These are phyloP conservation scores for Hystrix brachyura DNA, from an alignment of 2,113 vertebrate species.

Conservation along the genomic window DNA sequence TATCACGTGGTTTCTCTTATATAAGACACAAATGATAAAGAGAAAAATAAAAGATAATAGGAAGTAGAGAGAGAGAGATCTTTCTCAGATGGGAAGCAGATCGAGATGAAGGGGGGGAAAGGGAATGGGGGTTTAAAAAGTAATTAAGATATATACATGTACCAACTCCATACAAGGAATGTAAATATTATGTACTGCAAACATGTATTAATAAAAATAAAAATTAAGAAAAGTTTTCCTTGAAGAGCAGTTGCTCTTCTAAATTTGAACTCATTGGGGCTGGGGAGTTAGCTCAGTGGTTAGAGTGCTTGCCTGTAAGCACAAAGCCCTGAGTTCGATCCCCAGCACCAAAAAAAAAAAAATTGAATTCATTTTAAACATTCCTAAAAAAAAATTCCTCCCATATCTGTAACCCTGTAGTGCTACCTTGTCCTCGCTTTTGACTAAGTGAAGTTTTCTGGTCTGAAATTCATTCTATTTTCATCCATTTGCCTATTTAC, in stretches of 20 bases:
- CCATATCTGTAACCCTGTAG: not conserved
- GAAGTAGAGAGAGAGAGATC: not conserved
- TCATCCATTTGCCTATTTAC: not conserved
- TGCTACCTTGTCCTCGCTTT: not conserved
- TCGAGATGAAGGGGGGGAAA: not conserved
- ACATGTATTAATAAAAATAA: not conserved
- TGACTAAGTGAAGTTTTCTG: not conserved
- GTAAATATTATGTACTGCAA: not conserved
- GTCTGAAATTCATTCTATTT: not conserved
- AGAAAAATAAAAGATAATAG: not conserved
- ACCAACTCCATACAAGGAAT: not conserved
- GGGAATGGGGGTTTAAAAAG: not conserved
- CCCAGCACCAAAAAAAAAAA: too few species aligned
- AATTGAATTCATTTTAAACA: not conserved
- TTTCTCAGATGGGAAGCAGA: not conserved
- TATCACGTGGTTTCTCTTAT: not conserved
- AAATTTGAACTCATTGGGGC: not conserved
- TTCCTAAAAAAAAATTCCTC: not conserved
- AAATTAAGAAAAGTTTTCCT: not conserved
- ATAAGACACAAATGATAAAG: not conserved
- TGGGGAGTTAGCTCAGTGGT: too few species aligned
- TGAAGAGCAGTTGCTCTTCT: constrained; percentile 1
- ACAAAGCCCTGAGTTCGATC: too few species aligned
- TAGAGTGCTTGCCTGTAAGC: too few species aligned
- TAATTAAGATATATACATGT: not conserved